phyloP scores from a whole-genome alignment of 30 jellyfish, hydroid and myxozoan genomes.

The Hydractinia symbiolongicarpus region DNA sequence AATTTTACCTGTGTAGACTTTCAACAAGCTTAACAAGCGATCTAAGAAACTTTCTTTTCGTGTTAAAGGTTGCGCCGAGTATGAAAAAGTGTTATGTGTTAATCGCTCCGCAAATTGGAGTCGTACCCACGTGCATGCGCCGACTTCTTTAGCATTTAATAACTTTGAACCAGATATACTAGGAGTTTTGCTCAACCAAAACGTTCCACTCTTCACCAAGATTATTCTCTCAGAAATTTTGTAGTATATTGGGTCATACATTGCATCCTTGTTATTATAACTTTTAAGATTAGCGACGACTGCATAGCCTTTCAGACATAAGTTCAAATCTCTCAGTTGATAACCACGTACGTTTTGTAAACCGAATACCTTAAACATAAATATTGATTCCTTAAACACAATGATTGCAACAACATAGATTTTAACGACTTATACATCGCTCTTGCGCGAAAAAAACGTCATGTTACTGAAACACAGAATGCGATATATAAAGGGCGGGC shows the following conservation, averaged over 20 bases:
- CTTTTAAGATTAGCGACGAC: background rate
- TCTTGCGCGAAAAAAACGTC: too few relatives aligned
- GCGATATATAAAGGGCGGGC: too few relatives aligned
- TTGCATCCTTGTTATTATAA: background rate
- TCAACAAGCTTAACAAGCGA: background rate
- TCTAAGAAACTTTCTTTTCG: slow-evolving; percentile 4
- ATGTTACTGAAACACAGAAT: too few relatives aligned
- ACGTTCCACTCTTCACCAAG: slow-evolving; percentile 8
- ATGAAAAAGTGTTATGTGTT: background rate
- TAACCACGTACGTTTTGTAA: background rate
- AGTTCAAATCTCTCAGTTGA: background rate
- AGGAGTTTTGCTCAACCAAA: background rate
- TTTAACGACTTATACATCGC: too few relatives aligned
- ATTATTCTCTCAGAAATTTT: background rate
- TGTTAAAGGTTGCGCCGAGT: background rate
- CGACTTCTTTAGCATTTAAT: background rate
- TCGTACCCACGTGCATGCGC: slow-evolving; percentile 5
- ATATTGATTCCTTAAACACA: too few relatives aligned
- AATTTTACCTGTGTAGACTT: background rate
- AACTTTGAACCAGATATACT: background rate
- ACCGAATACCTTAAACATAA: background rate
- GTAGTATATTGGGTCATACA: background rate
- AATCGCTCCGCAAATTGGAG: slow-evolving; percentile 7
- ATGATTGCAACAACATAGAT: too few relatives aligned
- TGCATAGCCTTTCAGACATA: background rate